Conservation (phyloP, 2,888 invertebrate species). For the Drosophila mimica region DNA sequence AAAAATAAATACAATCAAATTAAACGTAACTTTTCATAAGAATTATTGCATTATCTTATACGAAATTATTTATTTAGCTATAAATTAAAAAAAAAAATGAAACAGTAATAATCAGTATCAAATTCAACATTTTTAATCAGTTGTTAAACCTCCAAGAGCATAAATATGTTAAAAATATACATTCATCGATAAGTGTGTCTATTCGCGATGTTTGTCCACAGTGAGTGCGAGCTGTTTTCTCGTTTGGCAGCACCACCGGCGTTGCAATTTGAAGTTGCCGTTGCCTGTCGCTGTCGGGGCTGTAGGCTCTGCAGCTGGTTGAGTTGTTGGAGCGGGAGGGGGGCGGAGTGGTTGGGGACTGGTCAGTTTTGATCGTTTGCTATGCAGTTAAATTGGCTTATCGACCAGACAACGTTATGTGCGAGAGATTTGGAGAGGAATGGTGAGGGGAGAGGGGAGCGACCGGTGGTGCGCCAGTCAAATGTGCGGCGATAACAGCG, state of each 20-base stretch:
- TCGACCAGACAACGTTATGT: conserved; percentile 53
- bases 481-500: conserved; percentile 50
- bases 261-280: conserved; percentile 61
- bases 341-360: conserved; percentile 14
- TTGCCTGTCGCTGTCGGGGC: conserved; percentile 44
- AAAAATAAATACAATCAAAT: neutral
- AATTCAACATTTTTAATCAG: neutral
- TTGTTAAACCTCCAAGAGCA: neutral
- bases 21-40: too few species aligned
- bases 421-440: neutral
- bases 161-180: neutral
- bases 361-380: conserved; percentile 52
- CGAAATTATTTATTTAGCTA: neutral
- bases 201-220: conserved; percentile 6
- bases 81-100: neutral
- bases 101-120: neutral
- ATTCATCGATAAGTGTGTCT: neutral
- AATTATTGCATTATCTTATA: neutral
- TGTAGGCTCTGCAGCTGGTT: conserved; percentile 18
- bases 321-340: neutral
- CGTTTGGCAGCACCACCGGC: conserved; percentile 68
- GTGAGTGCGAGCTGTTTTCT: conserved; percentile 47
- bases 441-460: neutral
- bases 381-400: conserved; percentile 63
- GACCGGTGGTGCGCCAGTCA: conserved; percentile 17